Conservation (phyloP, 2,797 vertebrate genomes). For the Chromobotia macracanthus region DNA sequence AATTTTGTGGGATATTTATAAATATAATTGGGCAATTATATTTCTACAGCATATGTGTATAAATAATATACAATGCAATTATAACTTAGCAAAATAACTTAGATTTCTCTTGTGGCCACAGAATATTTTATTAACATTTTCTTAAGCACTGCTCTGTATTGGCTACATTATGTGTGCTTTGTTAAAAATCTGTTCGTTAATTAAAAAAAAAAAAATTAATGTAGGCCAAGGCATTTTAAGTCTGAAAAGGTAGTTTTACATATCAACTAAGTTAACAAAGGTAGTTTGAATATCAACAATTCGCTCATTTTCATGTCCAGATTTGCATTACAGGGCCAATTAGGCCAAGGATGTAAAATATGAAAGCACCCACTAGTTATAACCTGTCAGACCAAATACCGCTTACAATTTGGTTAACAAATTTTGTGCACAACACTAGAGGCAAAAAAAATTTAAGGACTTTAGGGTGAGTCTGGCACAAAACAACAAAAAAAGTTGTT, state of each 20-base stretch:
- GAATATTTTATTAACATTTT: background rate
- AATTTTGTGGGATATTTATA: background rate
- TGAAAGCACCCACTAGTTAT: background rate
- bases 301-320: background rate
- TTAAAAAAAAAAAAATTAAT: background rate
- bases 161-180: background rate
- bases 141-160: background rate
- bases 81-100: too few species aligned
- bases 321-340: constrained; percentile 27
- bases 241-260: background rate
- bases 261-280: background rate
- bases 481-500: background rate
- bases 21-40: background rate
- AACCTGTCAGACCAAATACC: background rate
- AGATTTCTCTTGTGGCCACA: background rate
- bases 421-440: constrained; percentile 23
- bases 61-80: background rate
- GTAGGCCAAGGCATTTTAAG: constrained; percentile 30
- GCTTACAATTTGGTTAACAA: constrained; percentile 28
- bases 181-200: constrained; percentile 1
- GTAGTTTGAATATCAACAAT: constrained; percentile 2
- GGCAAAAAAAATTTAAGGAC: background rate
- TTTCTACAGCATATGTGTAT: too few species aligned
- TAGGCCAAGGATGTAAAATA: constrained; percentile 18
- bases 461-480: constrained; percentile 10